Base-by-base conservation (phyloP, 64 coral and sea anemone species). In the Astreopora myriophthalma region DNA sequence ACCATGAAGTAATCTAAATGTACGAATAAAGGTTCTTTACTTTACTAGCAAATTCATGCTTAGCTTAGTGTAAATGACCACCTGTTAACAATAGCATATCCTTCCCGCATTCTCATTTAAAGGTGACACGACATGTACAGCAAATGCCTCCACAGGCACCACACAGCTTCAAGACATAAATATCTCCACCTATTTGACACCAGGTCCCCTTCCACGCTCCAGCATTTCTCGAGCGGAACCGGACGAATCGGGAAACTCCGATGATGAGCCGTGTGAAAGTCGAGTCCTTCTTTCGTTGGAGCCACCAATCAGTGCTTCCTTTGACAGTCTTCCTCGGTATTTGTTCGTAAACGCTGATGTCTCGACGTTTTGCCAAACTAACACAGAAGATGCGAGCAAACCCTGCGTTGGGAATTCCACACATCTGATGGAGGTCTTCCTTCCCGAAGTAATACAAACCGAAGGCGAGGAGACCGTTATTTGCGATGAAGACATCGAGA, bases 261-360 rank as follows among this genome's bases (percentile, higher is more conserved):
- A 65, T 36, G 79, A 37, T 11, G 30, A 83, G 22, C 11, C 55
- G 17, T 4, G n/a, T 36, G 79, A 83, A 22, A 63, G 17, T 22
- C 79, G 34, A 29, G 79, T 83, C 20, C 34, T 83, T 8, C 7
- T 83, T 33, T 37, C 79, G 3, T 38, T 83, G 79, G 79, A 83
- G 22, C 32, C 32, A 19, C 10, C 55, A 24, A 38, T 83, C 19
- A 83, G 79, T 14, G 58, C 79, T 3, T 82, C 78, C 1, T 64
- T 83, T 11, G 57, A 83, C 20, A 58, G n/a, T 8, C 57, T 83
- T 34, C 79, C 79, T 38, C 17, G 79, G 33, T 57, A 83, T 37
- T 38, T 83, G 34, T 83, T 83, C 58, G 55, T 83, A 22, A 83
- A 58, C 79, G 61, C 29, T 49, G 48, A 80, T 63, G 33, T 39